Evolutionary conservation across 92 coral and sea anemone genomes (phyloP).

Genomic region (Metridium senile): DNA sequence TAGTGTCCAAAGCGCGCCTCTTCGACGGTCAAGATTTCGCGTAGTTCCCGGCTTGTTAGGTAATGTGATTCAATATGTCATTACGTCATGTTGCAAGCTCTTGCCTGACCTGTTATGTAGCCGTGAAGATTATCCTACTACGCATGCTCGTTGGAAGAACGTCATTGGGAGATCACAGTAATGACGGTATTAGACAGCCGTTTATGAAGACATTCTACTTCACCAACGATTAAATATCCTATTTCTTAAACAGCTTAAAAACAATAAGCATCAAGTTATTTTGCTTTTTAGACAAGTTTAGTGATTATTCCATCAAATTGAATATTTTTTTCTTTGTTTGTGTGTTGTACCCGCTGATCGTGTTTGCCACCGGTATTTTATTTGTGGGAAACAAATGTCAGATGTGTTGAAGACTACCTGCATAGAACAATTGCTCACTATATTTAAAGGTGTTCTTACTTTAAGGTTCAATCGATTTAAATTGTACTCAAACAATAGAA

Average conservation of each 20-base stretch:
- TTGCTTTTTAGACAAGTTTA: too few species aligned
- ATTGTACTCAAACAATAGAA: background rate
- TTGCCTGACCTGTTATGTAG: constrained; percentile 53
- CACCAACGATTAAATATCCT: background rate
- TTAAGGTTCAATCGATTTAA: background rate
- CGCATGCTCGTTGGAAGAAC: constrained; percentile 46
- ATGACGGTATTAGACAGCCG: too few species aligned
- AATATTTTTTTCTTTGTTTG: too few species aligned
- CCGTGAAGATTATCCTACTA: constrained; percentile 22
- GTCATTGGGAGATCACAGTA: too few species aligned
- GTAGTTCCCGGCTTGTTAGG: constrained; percentile 60
- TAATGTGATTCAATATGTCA: constrained; percentile 68
- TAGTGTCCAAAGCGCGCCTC: constrained; percentile 13
- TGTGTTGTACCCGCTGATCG: background rate
- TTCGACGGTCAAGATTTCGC: constrained; percentile 28
- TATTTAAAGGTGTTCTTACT: background rate
- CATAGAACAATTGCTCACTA: background rate
- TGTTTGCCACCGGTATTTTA: background rate
- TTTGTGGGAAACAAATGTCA: background rate
- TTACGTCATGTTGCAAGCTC: constrained; percentile 88
- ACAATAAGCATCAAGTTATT: too few species aligned
- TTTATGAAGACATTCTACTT: background rate
- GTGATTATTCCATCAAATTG: too few species aligned
- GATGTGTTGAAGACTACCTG: background rate
- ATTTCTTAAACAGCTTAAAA: background rate